Percentiles rank a stretch among this genome's conserved stretches.
phyloP scores from a whole-genome alignment of 1,140 invertebrate genomes.

The Drosophila lacertosa region DNA sequence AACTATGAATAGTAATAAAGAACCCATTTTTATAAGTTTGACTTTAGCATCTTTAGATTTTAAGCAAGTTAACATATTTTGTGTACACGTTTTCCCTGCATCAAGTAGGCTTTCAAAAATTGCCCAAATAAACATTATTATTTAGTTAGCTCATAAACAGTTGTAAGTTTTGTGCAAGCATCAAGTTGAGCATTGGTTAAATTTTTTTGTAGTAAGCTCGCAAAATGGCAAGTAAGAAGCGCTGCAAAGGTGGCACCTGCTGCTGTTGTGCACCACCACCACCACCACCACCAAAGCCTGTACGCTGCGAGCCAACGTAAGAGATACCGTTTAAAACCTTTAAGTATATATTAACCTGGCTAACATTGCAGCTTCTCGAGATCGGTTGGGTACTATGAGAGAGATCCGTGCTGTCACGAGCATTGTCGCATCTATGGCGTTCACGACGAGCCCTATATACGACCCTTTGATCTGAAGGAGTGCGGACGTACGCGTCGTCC shows the following conservation, averaged over 20 bases:
- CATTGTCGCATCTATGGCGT: slow-evolving; percentile 52
- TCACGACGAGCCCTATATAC: slow-evolving; percentile 58
- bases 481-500: slow-evolving; percentile 33
- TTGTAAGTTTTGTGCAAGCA: slow-evolving; percentile 12
- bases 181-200: slow-evolving; percentile 3
- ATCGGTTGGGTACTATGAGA: slow-evolving; percentile 11
- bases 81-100: too few relatives aligned
- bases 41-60: too few relatives aligned
- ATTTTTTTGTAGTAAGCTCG: slow-evolving; percentile 8
- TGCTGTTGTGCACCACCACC: neutral
- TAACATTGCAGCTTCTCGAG: neutral
- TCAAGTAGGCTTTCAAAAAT: neutral
- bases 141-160: slow-evolving; percentile 6
- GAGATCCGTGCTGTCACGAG: slow-evolving; percentile 53
- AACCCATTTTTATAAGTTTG: too few relatives aligned
- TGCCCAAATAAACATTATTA: neutral
- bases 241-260: slow-evolving; percentile 19
- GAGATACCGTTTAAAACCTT: neutral
- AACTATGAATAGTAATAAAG: too few relatives aligned
- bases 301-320: slow-evolving; percentile 23
- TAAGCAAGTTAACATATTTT: too few relatives aligned
- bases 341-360: neutral
- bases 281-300: neutral
- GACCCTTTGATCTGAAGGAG: slow-evolving; percentile 51
- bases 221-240: slow-evolving; percentile 36